These are phyloP conservation scores for Myiotriccus ornatus DNA, from an alignment of 2,797 vertebrate species.

Conservation along the genomic window DNA sequence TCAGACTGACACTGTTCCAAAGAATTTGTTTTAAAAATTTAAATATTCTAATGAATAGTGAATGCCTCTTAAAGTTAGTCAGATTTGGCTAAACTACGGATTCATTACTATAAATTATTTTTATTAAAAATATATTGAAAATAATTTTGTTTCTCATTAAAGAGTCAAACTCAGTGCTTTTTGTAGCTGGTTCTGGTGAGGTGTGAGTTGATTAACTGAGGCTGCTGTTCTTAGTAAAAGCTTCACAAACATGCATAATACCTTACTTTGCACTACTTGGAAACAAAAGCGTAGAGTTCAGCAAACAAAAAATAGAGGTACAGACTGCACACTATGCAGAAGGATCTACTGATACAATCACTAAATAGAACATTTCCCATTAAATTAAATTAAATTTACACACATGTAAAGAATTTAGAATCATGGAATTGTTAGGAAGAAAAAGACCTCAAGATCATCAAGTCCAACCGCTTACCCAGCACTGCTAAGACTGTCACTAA, in stretches of 20 bases:
- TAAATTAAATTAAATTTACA: background rate
- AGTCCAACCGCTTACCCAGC: background rate
- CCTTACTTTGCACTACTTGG: background rate
- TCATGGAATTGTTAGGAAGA: background rate
- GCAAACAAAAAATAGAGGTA: background rate
- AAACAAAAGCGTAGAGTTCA: background rate
- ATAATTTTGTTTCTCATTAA: background rate
- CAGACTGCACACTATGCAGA: background rate
- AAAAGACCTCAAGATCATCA: rapidly evolving
- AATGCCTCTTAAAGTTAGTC: background rate
- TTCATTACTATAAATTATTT: background rate
- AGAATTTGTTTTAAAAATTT: background rate
- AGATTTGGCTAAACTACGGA: background rate
- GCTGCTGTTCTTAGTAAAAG: background rate
- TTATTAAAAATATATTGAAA: background rate
- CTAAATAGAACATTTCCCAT: background rate
- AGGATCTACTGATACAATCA: background rate
- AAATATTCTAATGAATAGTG: background rate
- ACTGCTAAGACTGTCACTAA: rapidly evolving
- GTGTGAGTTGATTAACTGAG: background rate
- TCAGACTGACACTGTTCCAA: background rate
- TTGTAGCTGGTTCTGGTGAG: background rate
- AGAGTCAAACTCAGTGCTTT: background rate
- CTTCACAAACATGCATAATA: background rate
- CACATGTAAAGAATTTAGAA: background rate